Evolutionary conservation across 1,140 invertebrate species (phyloP).

Genomic region (Cylas formicarius): DNA sequence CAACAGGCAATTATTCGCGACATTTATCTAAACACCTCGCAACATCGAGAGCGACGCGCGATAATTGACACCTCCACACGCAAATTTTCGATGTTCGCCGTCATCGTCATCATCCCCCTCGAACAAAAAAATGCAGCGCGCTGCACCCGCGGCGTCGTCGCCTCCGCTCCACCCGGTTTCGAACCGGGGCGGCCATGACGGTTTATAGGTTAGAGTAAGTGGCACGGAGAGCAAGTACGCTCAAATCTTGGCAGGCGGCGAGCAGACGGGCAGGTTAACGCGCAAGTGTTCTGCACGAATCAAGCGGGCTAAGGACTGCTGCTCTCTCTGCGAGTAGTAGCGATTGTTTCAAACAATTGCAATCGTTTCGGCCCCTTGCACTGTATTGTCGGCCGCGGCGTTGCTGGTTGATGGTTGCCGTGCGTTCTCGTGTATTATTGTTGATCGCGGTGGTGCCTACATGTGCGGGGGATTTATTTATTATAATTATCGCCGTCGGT

Average conservation of each 20-base stretch:
- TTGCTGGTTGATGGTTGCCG: constrained; percentile 15
- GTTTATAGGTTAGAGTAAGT: constrained; percentile 31
- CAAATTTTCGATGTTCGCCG: background rate
- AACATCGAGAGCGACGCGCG: no score
- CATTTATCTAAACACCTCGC: no score
- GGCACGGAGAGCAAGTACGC: constrained; percentile 36
- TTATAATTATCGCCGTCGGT: no score
- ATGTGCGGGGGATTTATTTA: background rate
- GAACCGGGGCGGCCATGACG: constrained; percentile 38
- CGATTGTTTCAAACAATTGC: constrained; percentile 37
- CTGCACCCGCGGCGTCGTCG: background rate
- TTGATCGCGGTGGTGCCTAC: background rate
- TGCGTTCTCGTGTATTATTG: constrained; percentile 14
- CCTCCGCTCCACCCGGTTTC: constrained; percentile 17
- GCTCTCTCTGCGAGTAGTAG: no score
- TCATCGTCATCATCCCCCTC: constrained; percentile 6
- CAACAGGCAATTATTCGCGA: no score
- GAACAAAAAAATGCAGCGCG: constrained; percentile 8
- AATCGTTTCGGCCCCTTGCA: constrained; percentile 28
- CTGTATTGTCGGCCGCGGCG: constrained; percentile 26
- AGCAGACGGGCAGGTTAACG: constrained; percentile 36
- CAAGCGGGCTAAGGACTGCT: constrained; percentile 1
- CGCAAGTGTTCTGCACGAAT: constrained; percentile 33
- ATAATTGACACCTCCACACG: no score
- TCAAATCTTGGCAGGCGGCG: constrained; percentile 37